Evolutionary conservation across 2,888 invertebrate genomes (phyloP), one percentile per base, ranked within the genome.

Genomic region (Mythimna vitellina): DNA sequence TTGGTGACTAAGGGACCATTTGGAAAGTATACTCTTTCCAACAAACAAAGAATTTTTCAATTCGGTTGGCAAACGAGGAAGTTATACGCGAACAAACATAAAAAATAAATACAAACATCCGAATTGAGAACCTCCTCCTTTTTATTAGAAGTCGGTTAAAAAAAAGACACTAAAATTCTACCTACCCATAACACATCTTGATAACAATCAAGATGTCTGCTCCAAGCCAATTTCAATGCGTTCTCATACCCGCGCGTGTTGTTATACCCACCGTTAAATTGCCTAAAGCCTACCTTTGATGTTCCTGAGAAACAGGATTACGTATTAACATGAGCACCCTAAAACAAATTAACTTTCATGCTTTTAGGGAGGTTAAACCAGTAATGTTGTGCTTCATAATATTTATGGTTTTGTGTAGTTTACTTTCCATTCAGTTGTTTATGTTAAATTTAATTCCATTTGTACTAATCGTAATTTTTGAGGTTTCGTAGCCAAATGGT

Each of bases 271-370:
- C 42, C 25, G 65, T 56, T 57, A 71, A 71, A 70, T 66, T 70
- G 57, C 73, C 73, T 42, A 14, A 67, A 74, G 70, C 69, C 60
- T 70, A 70, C 61, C 80, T 83, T 83, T 82, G 80, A 79, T 70
- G 76, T 84, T 76, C 2, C 25, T 14, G 20, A 70, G 51, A 65
- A 78, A 81, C 66, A 67, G 70, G 56, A 62, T 70, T 69, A 69
- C 60, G 69, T 79, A 74, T 68, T 70, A 76, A 74, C 61, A 69
- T 57, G 65, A 74, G 64, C 49, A 58, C 54, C 60, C 71, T 65
- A 29, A 83, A 83, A 76, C 69, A 71, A 75, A 84, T 84, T 79
- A 82, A 68, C 69, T 76, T 82, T 73, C 58, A 32, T 68, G 63
- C 65, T 83, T 53, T 63, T 60, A 51, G 20, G 32, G 42, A 70